phyloP scores from a whole-genome alignment of 2,113 vertebrate genomes.

The Cynocephalus volans region DNA sequence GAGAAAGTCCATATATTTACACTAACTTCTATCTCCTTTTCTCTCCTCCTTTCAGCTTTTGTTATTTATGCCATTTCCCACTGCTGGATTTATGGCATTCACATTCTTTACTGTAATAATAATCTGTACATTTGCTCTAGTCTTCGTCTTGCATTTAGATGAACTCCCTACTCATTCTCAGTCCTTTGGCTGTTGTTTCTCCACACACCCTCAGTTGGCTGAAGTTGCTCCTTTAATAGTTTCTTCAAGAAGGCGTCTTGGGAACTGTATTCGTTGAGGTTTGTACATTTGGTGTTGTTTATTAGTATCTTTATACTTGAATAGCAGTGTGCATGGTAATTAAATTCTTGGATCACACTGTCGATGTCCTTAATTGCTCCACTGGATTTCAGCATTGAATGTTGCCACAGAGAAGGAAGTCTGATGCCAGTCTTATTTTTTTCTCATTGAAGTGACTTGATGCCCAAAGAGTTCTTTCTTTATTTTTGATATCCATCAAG shows the following conservation, averaged over 20 bases:
- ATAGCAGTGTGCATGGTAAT: background rate
- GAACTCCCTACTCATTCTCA: background rate
- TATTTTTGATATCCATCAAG: background rate
- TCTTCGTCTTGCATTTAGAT: background rate
- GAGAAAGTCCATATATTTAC: background rate
- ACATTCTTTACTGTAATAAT: background rate
- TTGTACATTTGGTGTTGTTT: background rate
- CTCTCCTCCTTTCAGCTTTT: conserved; percentile 1
- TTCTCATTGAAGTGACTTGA: background rate
- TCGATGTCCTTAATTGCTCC: background rate
- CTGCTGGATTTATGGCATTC: background rate
- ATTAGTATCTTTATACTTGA: background rate
- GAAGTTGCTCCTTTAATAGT: background rate
- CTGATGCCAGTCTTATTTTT: background rate
- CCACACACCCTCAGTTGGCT: background rate
- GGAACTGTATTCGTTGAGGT: background rate
- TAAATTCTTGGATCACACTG: background rate
- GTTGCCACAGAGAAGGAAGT: background rate
- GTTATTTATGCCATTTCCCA: background rate
- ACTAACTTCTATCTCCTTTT: background rate
- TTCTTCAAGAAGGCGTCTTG: background rate
- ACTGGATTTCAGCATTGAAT: background rate
- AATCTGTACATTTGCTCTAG: background rate
- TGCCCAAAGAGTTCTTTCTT: background rate
- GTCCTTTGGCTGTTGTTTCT: background rate